Evolutionary conservation across 2,888 invertebrate species (phyloP), one percentile per base, ranked within the genome.

Genomic region (Neria commutata): DNA sequence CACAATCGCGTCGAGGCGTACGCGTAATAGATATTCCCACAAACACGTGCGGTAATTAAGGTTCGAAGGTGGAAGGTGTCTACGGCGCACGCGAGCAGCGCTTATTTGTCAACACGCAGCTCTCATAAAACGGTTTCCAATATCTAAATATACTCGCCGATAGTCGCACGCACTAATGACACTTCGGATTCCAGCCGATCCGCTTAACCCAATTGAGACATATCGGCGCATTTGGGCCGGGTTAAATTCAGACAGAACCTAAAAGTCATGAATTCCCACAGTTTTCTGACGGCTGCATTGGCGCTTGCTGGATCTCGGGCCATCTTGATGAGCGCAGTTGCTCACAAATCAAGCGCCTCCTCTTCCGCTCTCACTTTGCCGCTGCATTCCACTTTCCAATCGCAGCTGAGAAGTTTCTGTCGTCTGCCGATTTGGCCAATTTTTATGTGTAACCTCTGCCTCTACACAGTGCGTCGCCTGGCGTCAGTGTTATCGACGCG

Each of bases 401-500:
- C 19, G 5, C 5, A 6, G 42, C 19, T n/a, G 42, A n/a, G 19
- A 42, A 16, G 10, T 42, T n/a, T 17, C 42, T 42, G 42, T 17
- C n/a, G n/a, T 6, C 42, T 42, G 42, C n/a, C 19, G n/a, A 10
- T n/a, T 6, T 42, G 5, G 16, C 8, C n/a, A 42, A n/a, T 42
- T 42, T 42, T n/a, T 10, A 10, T 6, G 42, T n/a, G 42, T 6
- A n/a, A 33, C 29, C 3, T 10, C 24, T 21, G 21, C 21, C 14
- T 21, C 2, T 24, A 14, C 16, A 19, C 10, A 46, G 11, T 6
- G 11, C 29, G 25, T 26, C n/a, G 2, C 14, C 16, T 48, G 52
- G 52, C 52, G 52, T 52, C 52, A 42, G n/a, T 26, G 1, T 42
- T 40, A 52, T 52, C 40, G 40, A 48, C 17, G 21, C 8, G 5